These are phyloP conservation scores for Thereva nobilitata DNA, from an alignment of 2,888 invertebrate genomes.

Conservation along the genomic window DNA sequence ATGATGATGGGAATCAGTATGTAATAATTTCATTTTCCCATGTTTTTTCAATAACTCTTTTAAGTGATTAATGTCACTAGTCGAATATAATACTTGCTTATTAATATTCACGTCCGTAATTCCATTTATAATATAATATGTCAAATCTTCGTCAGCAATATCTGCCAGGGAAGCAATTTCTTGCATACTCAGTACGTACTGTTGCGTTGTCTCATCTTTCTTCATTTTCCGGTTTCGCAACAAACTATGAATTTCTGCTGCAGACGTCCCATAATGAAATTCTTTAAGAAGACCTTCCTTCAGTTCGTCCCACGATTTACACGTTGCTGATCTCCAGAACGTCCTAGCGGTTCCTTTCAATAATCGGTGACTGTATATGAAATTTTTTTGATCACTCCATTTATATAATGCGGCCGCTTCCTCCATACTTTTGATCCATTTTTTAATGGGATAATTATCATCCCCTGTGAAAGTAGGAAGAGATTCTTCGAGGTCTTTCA, in stretches of 20 bases:
- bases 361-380: conserved; percentile 32
- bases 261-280: conserved; percentile 28
- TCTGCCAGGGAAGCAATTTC: conserved; percentile 32
- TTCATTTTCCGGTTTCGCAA: conserved; percentile 30
- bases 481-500: conserved; percentile 37
- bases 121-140: conserved; percentile 30
- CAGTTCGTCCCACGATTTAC: conserved; percentile 34
- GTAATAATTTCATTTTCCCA: conserved; percentile 5
- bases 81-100: conserved; percentile 26
- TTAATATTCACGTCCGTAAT: conserved; percentile 31
- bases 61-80: conserved; percentile 26
- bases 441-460: conserved; percentile 38
- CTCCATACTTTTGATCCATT: conserved; percentile 35
- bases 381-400: conserved; percentile 34
- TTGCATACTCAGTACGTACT: conserved; percentile 35
- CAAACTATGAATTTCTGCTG: conserved; percentile 34
- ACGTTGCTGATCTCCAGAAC: conserved; percentile 26
- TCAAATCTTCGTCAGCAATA: conserved; percentile 31
- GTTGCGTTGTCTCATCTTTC: conserved; percentile 35
- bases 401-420: conserved; percentile 27
- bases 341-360: conserved; percentile 35
- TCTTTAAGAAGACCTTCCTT: conserved; percentile 33
- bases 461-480: conserved; percentile 37
- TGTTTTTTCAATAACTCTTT: conserved; percentile 29
- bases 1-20: neutral